Conservation (phyloP, 2,888 invertebrate species). For the Heteromurus nitidus region DNA sequence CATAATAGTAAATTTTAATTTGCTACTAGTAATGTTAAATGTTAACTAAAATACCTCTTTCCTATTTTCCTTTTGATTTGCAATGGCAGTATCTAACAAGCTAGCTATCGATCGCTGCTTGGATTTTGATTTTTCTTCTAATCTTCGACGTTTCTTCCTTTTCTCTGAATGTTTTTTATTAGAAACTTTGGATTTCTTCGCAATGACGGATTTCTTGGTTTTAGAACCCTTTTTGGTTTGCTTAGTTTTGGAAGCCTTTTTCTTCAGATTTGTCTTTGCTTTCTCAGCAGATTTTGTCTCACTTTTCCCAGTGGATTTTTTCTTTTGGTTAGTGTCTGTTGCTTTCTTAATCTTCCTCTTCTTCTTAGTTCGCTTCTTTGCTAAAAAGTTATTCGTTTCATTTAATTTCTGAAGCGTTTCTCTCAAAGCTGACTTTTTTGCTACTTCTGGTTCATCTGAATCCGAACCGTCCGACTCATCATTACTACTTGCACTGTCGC, state of each 20-base stretch:
- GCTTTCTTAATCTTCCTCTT: constrained; percentile 59
- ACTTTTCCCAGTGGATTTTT: background rate
- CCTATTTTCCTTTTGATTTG: constrained; percentile 61
- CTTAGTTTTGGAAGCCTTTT: constrained; percentile 19
- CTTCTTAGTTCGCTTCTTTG: constrained; percentile 50
- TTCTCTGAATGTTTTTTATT: constrained; percentile 28
- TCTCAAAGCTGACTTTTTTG: constrained; percentile 63
- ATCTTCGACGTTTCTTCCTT: constrained; percentile 35
- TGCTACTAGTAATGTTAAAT: background rate
- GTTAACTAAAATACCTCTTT: constrained; percentile 66
- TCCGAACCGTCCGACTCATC: constrained; percentile 47
- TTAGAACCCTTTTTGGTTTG: constrained; percentile 15
- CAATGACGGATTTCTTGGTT: constrained; percentile 11
- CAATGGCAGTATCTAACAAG: constrained; percentile 20
- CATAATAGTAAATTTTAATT: background rate
- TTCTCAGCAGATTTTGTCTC: constrained; percentile 16
- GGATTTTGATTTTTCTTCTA: constrained; percentile 25
- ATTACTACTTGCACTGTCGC: constrained; percentile 47
- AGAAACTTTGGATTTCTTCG: constrained; percentile 37
- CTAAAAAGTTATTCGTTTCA: constrained; percentile 49
- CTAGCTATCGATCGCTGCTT: constrained; percentile 43
- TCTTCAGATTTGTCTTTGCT: constrained; percentile 9
- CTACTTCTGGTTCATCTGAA: constrained; percentile 57
- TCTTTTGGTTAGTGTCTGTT: constrained; percentile 28
- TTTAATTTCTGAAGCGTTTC: constrained; percentile 70